Base-by-base conservation (phyloP, 1,140 invertebrate genomes). In the Diorhabda sublineata region DNA sequence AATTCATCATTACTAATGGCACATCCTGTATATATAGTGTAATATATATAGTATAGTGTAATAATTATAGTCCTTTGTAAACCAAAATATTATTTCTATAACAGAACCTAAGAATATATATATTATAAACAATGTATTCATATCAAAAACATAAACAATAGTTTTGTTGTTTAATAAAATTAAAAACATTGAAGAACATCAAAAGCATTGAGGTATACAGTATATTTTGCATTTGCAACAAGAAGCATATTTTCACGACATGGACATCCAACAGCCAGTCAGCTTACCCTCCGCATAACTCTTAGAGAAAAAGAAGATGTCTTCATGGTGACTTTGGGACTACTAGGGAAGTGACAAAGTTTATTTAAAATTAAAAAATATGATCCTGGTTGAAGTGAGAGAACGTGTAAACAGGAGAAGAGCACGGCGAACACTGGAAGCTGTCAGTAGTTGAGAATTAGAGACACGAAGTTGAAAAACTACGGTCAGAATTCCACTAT, bases 291-390 rank as follows among this genome's bases (percentile, higher is more conserved):
- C 82, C 89, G 84, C 89, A 90, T 91, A 70, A 91, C 89, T 71
- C 89, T 87, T 26, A 90, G 84, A 9, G 89, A 91, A 77, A 90
- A 91, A 72, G 89, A 90, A 42, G 89, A 90, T n/a, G 89, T 90
- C 86, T 90, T 91, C 89, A 90, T 90, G 76, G 77, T 81, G 68
- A 42, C 62, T 69, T 58, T 57, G 26, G 26, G 26, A 26, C 47
- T 52, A 52, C 47, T 52, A 8, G 4, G 47, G 2, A 52, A 26
- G 65, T 45, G 11, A 64, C 79, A 75, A 79, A 44, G 68, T 57
- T 59, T 62, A 42, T 11, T 65, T 44, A 44, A 42, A 45, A 44
- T 52, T 64, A 4, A 56, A 67, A 9, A 43, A 67, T 43, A 67
- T 43, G 58, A 60, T 11, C 42, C 58, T 60, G 58, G 65, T n/a